These are phyloP conservation scores for Mesitornis unicolor DNA, from an alignment of 2,113 vertebrate genomes.

Conservation along the genomic window DNA sequence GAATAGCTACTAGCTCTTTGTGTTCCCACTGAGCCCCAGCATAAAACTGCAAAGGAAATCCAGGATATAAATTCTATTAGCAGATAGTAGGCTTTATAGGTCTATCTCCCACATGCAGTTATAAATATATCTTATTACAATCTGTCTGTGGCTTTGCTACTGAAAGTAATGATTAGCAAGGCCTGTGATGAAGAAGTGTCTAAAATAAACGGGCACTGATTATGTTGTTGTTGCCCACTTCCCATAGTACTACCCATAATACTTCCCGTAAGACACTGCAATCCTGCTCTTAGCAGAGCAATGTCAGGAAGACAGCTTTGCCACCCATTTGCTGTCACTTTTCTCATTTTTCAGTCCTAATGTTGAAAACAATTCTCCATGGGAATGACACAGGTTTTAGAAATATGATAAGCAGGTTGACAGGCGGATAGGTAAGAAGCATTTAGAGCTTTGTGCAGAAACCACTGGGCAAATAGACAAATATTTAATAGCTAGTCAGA, in stretches of 20 bases:
- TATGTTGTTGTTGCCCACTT: background rate
- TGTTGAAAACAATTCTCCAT: background rate
- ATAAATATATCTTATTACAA: background rate
- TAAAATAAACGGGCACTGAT: background rate
- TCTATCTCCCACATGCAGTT: background rate
- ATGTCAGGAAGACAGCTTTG: background rate
- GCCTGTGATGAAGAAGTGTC: background rate
- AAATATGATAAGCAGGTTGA: background rate
- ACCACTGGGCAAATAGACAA: background rate
- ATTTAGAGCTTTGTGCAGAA: background rate
- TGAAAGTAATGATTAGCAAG: background rate
- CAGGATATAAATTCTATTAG: background rate
- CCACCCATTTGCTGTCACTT: background rate
- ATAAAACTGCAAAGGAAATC: background rate
- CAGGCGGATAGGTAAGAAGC: background rate
- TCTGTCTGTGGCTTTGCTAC: background rate
- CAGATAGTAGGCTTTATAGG: background rate
- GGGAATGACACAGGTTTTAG: background rate
- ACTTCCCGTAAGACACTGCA: background rate
- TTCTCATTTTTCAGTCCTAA: background rate
- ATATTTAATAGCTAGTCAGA: background rate
- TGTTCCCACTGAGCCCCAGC: background rate
- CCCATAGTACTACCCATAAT: background rate
- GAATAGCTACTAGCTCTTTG: background rate
- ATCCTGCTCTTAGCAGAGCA: background rate